Conservation (phyloP, 2,888 invertebrate species). For the Eucriotettix oculatus region DNA sequence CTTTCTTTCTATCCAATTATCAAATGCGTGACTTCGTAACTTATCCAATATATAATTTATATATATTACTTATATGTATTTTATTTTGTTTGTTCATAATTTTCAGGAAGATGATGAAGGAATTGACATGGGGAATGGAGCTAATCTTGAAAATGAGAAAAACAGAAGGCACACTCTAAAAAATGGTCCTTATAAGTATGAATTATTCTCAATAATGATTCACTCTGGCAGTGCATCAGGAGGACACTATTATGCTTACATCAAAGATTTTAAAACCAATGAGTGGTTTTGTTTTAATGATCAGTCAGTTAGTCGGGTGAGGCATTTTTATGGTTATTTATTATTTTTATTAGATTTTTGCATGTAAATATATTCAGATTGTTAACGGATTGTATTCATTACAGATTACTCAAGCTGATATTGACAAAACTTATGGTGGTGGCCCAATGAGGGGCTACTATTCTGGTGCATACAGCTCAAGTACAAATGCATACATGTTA, state of each 20-base stretch:
- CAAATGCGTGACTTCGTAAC: no score
- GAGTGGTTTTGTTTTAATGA: conserved; percentile 84
- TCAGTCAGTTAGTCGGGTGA: conserved; percentile 56
- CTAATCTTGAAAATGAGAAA: conserved; percentile 32
- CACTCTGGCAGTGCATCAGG: conserved; percentile 82
- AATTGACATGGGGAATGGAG: conserved; percentile 38
- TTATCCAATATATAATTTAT: no score
- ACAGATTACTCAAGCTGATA: conserved; percentile 63
- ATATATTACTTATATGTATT: no score
- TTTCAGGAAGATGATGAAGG: conserved; percentile 23
- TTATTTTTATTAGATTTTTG: not conserved
- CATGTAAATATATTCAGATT: not conserved
- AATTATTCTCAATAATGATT: conserved; percentile 81
- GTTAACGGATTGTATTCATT: conserved; percentile 8
- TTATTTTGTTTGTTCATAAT: not conserved
- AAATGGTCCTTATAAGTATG: conserved; percentile 59
- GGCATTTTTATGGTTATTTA: conserved; percentile 14
- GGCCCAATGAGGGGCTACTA: conserved; percentile 46
- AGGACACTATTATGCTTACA: conserved; percentile 84
- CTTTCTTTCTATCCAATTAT: no score
- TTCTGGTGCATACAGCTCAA: conserved; percentile 57
- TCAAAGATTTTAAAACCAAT: conserved; percentile 57
- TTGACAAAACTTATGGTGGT: conserved; percentile 67
- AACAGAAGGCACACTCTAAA: conserved; percentile 24
- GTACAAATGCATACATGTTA: conserved; percentile 81